Evolutionary conservation across 2,888 invertebrate genomes (phyloP).

Genomic region (Sialis lutaria): DNA sequence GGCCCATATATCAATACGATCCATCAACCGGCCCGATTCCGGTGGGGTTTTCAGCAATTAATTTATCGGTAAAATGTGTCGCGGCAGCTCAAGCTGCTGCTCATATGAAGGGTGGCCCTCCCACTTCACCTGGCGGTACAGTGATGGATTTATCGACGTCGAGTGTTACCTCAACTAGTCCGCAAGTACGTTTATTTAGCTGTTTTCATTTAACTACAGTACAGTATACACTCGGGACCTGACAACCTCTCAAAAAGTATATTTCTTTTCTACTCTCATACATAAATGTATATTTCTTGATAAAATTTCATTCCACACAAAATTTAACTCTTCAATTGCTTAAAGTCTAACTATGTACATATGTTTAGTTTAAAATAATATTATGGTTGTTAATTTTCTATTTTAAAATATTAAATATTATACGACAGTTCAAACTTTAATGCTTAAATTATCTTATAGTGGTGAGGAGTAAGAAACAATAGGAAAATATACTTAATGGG

Average conservation of each 20-base stretch:
- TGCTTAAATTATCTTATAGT: too few species aligned
- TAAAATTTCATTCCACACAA: background rate
- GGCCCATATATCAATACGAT: slow-evolving; percentile 73
- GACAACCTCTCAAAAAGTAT: too few species aligned
- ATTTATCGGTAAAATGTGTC: slow-evolving; percentile 71
- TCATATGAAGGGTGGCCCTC: slow-evolving; percentile 43
- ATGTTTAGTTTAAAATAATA: background rate
- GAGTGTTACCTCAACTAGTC: slow-evolving; percentile 67
- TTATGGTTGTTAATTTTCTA: background rate
- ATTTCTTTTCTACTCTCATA: too few species aligned
- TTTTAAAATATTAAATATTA: too few species aligned
- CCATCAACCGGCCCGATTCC: slow-evolving; percentile 51
- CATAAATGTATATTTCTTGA: too few species aligned
- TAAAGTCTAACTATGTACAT: background rate
- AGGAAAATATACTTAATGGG: too few species aligned
- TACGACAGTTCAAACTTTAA: too few species aligned
- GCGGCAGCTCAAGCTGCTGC: slow-evolving; percentile 44
- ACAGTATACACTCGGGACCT: too few species aligned
- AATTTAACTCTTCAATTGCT: background rate
- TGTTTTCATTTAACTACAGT: background rate
- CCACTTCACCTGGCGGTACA: slow-evolving; percentile 57
- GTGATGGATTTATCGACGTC: slow-evolving; percentile 78
- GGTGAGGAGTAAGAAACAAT: too few species aligned
- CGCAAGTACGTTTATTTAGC: slow-evolving; percentile 40
- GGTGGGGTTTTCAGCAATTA: slow-evolving; percentile 64